These are phyloP conservation scores for Ailurus styani DNA, from an alignment of 2,113 vertebrate species.

Conservation along the genomic window DNA sequence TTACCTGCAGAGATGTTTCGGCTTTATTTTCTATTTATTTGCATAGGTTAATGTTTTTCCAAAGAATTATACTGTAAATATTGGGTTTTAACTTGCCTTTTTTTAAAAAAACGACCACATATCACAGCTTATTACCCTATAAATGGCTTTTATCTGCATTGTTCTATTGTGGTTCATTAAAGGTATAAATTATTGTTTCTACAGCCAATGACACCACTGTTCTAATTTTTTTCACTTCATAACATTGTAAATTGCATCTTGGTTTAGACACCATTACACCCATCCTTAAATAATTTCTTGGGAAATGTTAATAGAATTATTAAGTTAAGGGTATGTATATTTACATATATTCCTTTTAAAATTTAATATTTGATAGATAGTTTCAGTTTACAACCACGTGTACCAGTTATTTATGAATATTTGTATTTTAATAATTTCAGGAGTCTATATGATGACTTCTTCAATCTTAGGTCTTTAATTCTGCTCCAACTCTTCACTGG, in stretches of 20 bases:
- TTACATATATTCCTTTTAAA: background rate
- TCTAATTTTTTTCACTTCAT: background rate
- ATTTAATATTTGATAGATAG: background rate
- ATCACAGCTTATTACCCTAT: background rate
- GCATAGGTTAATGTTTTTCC: background rate
- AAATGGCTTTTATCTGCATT: background rate
- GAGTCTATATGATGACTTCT: background rate
- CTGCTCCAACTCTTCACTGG: background rate
- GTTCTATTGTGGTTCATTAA: background rate
- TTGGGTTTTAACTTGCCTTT: background rate
- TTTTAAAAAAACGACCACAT: background rate
- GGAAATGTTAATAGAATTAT: background rate
- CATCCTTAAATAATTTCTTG: slow-evolving; percentile 32
- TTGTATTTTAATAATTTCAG: background rate
- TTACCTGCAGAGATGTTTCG: background rate
- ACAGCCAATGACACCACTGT: background rate
- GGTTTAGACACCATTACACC: background rate
- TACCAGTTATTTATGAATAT: background rate
- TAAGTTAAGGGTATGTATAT: background rate
- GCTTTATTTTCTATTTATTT: slow-evolving; percentile 1
- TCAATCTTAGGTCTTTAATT: background rate
- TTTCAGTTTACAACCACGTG: background rate
- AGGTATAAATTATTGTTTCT: background rate
- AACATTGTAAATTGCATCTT: background rate
- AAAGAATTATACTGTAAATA: background rate